A percentile compares a stretch with the other conserved stretches of the same genome.
Conservation (phyloP, 2,888 invertebrate genomes). For the Epiblema foenella region DNA sequence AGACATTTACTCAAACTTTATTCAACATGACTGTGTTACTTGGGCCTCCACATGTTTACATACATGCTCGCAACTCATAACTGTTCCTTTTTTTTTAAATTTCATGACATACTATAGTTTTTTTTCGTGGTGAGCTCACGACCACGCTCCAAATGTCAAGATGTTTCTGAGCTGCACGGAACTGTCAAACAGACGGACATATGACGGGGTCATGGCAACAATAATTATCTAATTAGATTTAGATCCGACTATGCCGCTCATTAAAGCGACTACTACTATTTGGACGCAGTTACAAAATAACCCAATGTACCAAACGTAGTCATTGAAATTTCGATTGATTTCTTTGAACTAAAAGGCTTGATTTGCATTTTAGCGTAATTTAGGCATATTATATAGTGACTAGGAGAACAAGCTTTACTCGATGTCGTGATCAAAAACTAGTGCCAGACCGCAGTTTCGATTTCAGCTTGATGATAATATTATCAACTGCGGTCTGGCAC, state of each 20-base stretch:
- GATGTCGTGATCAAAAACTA: no score
- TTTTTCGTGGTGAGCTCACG: slow-evolving; percentile 26
- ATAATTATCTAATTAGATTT: slow-evolving; percentile 63
- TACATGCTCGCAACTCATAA: not conserved
- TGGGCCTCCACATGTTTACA: not conserved
- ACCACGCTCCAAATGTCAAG: slow-evolving; percentile 41
- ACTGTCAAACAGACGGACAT: slow-evolving; percentile 52
- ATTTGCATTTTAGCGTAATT: not conserved
- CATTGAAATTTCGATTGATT: not conserved
- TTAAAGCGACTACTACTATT: slow-evolving; percentile 14
- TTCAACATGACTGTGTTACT: no score
- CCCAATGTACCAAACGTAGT: not conserved
- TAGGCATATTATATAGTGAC: no score
- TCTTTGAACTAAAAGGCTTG: no score
- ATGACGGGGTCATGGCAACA: slow-evolving; percentile 54
- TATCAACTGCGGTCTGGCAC: no score
- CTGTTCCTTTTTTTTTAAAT: slow-evolving; percentile 13
- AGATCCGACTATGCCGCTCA: slow-evolving; percentile 50
- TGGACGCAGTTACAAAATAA: not conserved
- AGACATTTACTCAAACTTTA: no score
- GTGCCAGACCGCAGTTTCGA: no score
- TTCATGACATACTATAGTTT: slow-evolving; percentile 18
- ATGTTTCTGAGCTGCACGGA: slow-evolving; percentile 38
- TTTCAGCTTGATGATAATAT: no score
- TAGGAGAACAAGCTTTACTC: no score